A percentile compares a stretch with the other conserved stretches of the same genome.
Conservation (phyloP, 2,888 invertebrate genomes). For the Bellardia pandia region DNA sequence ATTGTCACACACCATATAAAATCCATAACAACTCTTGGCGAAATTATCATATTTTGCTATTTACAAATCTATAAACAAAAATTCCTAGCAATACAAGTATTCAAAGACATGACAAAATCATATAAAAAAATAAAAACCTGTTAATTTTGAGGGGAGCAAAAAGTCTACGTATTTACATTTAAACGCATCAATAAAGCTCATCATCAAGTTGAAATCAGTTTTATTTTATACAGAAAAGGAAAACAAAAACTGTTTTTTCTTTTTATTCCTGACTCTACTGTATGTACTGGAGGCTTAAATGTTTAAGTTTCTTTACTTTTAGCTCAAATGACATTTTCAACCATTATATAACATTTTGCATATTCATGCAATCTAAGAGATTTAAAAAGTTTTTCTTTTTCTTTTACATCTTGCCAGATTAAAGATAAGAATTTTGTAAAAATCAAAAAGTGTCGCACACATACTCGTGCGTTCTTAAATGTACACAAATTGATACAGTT, state of each 20-base stretch:
- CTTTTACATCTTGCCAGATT: conserved; percentile 3
- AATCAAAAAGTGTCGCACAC: conserved; percentile 5
- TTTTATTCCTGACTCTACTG: not conserved
- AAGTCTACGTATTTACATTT: conserved; percentile 1
- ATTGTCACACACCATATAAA: conserved; percentile 2
- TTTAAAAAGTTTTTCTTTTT: conserved; percentile 18
- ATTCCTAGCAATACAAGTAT: not conserved
- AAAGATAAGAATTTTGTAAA: conserved; percentile 7
- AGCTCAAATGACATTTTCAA: not conserved
- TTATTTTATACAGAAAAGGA: not conserved
- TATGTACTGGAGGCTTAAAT: conserved; percentile 2
- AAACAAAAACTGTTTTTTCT: not conserved
- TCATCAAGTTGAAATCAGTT: conserved; percentile 7
- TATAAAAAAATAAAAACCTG: not conserved
- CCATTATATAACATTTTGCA: conserved; percentile 8
- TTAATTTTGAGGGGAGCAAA: not conserved
- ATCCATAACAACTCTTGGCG: not conserved
- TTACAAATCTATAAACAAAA: not conserved
- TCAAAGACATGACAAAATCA: not conserved
- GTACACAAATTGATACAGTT: not conserved
- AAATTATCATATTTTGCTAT: conserved; percentile 1
- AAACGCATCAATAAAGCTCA: not conserved
- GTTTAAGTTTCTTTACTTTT: not conserved
- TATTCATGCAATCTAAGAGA: conserved; percentile 27
- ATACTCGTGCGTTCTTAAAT: not conserved